These are phyloP conservation scores for Nannoperca obscura DNA, from an alignment of 2,797 vertebrate genomes.

Conservation along the genomic window DNA sequence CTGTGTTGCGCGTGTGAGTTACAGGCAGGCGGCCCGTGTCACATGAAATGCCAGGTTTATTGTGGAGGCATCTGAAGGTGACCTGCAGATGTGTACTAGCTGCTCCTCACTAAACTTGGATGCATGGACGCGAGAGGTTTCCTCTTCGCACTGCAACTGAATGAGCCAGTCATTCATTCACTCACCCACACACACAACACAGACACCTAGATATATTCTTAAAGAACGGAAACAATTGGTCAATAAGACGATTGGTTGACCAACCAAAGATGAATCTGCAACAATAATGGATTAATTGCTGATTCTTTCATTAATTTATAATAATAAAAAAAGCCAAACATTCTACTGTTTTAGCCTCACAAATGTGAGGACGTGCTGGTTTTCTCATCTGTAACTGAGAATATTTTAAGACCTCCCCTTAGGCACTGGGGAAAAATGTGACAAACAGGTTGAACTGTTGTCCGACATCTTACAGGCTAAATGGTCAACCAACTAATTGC, in stretches of 20 bases:
- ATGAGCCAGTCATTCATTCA: conserved; percentile 20
- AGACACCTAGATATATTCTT: background rate
- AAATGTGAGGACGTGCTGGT: background rate
- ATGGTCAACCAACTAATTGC: background rate
- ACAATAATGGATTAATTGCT: background rate
- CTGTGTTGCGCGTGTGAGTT: conserved; percentile 34
- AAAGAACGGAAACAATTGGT: background rate
- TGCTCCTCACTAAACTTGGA: conserved; percentile 3
- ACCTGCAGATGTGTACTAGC: conserved; percentile 20
- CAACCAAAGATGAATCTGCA: background rate
- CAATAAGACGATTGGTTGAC: background rate
- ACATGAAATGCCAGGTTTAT: conserved; percentile 56
- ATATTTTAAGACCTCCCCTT: background rate
- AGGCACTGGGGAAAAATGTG: background rate
- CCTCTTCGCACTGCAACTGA: background rate
- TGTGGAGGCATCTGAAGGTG: conserved; percentile 62
- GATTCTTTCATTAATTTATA: no score
- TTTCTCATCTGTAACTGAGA: background rate
- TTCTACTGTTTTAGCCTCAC: background rate
- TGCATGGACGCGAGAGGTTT: background rate
- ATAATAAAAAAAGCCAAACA: no score
- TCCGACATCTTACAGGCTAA: background rate
- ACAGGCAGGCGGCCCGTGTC: conserved; percentile 34
- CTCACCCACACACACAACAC: background rate
- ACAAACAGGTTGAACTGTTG: background rate